phyloP scores from a whole-genome alignment of 2,888 invertebrate genomes.

The Cephus sareptanus region DNA sequence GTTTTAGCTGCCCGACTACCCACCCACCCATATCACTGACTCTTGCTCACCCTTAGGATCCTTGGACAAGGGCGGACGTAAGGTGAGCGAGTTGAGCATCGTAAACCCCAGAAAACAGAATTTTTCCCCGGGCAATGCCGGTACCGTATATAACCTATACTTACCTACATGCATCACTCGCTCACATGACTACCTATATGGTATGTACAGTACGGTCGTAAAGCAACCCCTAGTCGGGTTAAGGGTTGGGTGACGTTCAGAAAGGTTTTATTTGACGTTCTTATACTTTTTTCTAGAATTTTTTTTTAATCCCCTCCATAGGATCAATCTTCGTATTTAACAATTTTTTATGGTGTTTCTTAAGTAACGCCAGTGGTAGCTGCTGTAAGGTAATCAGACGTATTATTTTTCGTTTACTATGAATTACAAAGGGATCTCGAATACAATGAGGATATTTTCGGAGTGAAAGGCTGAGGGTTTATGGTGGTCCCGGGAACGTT shows the following conservation, averaged over 20 bases:
- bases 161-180: too few species aligned
- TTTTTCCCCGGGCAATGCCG: conserved; percentile 42
- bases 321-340: not conserved
- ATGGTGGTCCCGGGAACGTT: conserved; percentile 41
- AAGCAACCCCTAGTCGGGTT: conserved; percentile 48
- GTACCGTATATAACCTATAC: conserved; percentile 27
- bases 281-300: not conserved
- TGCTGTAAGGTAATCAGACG: too few species aligned
- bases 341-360: too few species aligned
- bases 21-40: not conserved
- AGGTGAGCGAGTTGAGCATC: conserved; percentile 37
- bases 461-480: conserved; percentile 45
- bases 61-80: conserved; percentile 37
- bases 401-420: not conserved
- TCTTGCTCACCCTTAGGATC: not conserved
- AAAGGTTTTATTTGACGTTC: too few species aligned
- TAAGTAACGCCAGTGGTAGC: too few species aligned
- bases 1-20: not conserved
- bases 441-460: not conserved
- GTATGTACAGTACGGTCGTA: conserved; percentile 49
- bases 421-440: not conserved
- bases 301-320: not conserved
- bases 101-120: conserved; percentile 47
- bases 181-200: conserved; percentile 11
- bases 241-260: conserved; percentile 48